Evolutionary conservation across 1,140 invertebrate genomes (phyloP), one percentile per base, ranked within the genome.

Genomic region (Ips nitidus): DNA sequence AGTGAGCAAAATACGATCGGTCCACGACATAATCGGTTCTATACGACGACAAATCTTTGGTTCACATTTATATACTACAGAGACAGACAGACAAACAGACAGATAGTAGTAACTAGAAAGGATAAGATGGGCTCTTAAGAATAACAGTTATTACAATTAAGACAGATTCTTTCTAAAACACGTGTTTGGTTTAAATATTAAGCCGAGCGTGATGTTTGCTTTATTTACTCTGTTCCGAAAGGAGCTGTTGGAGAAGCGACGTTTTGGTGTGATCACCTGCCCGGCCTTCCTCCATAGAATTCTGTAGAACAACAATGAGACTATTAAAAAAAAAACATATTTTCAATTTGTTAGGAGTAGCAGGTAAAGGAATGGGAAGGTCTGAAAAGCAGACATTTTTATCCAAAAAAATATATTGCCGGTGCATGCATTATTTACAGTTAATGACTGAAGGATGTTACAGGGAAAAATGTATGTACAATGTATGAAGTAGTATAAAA

Each of bases 181-280:
- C 69, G 43, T 62, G 69, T 71, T 71, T 70, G 52, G 8, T 59
- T 59, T 52, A n/a, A 55, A 61, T 56, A 61, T 55, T 63, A 57
- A 66, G 61, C 60, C 36, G 8, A 8, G 57, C 41, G 57, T n/a
- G 7, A 41, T 55, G 45, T 47, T 55, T 37, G n/a, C 52, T 59
- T 61, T 67, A 68, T 64, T 71, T 71, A 64, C 75, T 83, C 88
- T 87, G 91, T 85, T 91, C 90, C 73, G 90, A 92, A 77, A 92
- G 81, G 77, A 91, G 83, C 80, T 91, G 90, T 83, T 91, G 89
- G 75, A 92, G 83, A 78, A 91, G 82, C 75, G 89, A 90, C 66
- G 89, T 88, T 78, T 89, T 90, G 37, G 64, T 67, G 77, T 84
- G 84, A 86, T 88, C 87, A 86, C 86, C 85, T 84, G 84, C 84